phyloP scores from a whole-genome alignment of 2,888 invertebrate species.

The Sthenelais limicola region DNA sequence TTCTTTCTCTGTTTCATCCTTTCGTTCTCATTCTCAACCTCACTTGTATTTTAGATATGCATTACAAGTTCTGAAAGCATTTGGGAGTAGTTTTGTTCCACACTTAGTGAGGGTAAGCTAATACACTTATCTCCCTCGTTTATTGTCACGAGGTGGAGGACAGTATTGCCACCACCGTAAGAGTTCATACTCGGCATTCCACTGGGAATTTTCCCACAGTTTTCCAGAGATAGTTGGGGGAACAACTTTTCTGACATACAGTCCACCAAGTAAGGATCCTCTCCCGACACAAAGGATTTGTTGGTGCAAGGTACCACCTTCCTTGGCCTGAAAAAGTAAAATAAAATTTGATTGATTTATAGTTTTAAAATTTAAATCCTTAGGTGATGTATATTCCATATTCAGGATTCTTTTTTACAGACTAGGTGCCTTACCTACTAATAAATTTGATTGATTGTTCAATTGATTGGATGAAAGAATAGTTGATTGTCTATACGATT shows the following conservation, averaged over 20 bases:
- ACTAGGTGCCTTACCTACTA: too few relatives aligned
- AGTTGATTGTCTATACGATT: too few relatives aligned
- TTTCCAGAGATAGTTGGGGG: conserved; percentile 68
- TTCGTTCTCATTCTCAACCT: too few relatives aligned
- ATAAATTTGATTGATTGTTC: too few relatives aligned
- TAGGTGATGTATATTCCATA: too few relatives aligned
- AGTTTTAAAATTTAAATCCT: too few relatives aligned
- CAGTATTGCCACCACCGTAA: conserved; percentile 34
- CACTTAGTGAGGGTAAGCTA: conserved; percentile 72
- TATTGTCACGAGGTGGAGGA: conserved; percentile 69
- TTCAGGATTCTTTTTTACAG: too few relatives aligned
- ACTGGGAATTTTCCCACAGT: conserved; percentile 47
- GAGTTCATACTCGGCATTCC: not conserved
- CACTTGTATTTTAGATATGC: conserved; percentile 45
- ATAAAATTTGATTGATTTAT: too few relatives aligned
- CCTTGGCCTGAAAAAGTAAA: conserved; percentile 53
- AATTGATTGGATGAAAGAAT: too few relatives aligned
- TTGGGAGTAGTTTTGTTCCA: conserved; percentile 75
- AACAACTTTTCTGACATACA: conserved; percentile 71
- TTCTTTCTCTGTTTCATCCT: too few relatives aligned
- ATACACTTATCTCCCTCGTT: conserved; percentile 71
- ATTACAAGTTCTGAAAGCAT: conserved; percentile 74
- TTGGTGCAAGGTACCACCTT: conserved; percentile 47
- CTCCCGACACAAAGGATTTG: conserved; percentile 65
- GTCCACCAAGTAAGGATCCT: conserved; percentile 74